phyloP scores from a whole-genome alignment of 2,888 invertebrate genomes.

The Euzophera pinguis region DNA sequence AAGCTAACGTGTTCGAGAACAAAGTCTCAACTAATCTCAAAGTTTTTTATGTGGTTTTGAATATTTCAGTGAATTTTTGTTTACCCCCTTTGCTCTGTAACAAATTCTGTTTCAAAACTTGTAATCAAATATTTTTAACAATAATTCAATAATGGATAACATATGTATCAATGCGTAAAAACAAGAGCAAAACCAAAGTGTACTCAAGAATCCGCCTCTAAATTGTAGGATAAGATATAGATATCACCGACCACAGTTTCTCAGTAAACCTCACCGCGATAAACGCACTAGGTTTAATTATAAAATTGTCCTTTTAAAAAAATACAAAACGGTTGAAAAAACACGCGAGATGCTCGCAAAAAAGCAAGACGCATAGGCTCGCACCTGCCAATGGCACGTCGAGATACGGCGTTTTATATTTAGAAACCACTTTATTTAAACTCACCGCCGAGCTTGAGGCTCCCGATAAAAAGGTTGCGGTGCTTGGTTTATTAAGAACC shows the following conservation, averaged over 20 bases:
- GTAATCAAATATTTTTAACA: no score
- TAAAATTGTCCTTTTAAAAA: slow-evolving; percentile 67
- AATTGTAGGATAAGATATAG: slow-evolving; percentile 43
- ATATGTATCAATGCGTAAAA: not conserved
- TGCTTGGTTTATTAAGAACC: slow-evolving; percentile 68
- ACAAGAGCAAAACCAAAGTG: not conserved
- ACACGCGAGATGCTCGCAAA: slow-evolving; percentile 48
- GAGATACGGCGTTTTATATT: slow-evolving; percentile 75
- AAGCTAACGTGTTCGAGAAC: not conserved
- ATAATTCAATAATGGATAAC: not conserved
- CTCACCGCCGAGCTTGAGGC: slow-evolving; percentile 69
- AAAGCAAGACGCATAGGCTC: slow-evolving; percentile 59
- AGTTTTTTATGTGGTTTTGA: no score
- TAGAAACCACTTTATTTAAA: slow-evolving; percentile 78
- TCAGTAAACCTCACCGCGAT: slow-evolving; percentile 54
- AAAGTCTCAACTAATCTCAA: no score
- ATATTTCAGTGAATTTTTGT: no score
- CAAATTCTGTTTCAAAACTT: no score
- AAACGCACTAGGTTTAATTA: slow-evolving; percentile 68
- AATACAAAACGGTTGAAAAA: slow-evolving; percentile 51
- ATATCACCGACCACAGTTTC: slow-evolving; percentile 55
- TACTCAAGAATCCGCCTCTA: slow-evolving; percentile 22
- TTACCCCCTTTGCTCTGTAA: no score
- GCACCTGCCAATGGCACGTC: slow-evolving; percentile 76
- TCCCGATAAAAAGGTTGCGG: slow-evolving; percentile 71